These are phyloP conservation scores for Conistra vaccinii DNA, from an alignment of 2,888 invertebrate species.

Conservation along the genomic window DNA sequence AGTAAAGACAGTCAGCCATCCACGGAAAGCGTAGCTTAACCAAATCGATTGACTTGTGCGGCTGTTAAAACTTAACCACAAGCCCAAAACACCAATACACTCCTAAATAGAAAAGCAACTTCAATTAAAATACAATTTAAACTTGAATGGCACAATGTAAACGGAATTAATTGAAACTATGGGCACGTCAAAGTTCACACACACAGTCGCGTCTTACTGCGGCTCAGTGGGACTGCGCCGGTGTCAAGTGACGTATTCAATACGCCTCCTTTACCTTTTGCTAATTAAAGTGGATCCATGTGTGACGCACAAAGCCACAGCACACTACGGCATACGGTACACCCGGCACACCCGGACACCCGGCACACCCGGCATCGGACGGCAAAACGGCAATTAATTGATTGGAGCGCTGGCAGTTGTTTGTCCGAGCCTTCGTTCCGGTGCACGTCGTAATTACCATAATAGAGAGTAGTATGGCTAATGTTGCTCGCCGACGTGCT, in stretches of 20 bases:
- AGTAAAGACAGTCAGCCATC: no score
- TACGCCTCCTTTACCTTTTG: conserved; percentile 51
- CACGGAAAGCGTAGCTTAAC: no score
- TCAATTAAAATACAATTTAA: conserved; percentile 24
- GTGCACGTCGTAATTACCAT: conserved; percentile 61
- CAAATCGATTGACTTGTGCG: no score
- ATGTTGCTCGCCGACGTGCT: conserved; percentile 1
- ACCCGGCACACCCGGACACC: conserved; percentile 24
- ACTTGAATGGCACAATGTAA: conserved; percentile 1
- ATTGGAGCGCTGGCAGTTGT: conserved; percentile 59
- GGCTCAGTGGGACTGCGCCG: background rate
- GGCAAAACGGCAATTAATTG: conserved; percentile 60
- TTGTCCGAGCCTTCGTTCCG: conserved; percentile 55
- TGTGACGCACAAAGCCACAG: conserved; percentile 24
- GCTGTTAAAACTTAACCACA: no score
- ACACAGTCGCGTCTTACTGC: background rate
- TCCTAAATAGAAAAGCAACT: background rate
- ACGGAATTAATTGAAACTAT: conserved; percentile 23
- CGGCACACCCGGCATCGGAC: conserved; percentile 33
- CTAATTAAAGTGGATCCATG: conserved; percentile 51
- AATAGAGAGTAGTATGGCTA: conserved; percentile 49
- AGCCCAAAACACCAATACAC: no score
- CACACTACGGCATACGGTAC: conserved; percentile 38
- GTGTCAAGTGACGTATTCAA: conserved; percentile 23
- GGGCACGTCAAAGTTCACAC: background rate